phyloP scores from a whole-genome alignment of 2,797 vertebrate genomes.

The Cyclura pinguis region DNA sequence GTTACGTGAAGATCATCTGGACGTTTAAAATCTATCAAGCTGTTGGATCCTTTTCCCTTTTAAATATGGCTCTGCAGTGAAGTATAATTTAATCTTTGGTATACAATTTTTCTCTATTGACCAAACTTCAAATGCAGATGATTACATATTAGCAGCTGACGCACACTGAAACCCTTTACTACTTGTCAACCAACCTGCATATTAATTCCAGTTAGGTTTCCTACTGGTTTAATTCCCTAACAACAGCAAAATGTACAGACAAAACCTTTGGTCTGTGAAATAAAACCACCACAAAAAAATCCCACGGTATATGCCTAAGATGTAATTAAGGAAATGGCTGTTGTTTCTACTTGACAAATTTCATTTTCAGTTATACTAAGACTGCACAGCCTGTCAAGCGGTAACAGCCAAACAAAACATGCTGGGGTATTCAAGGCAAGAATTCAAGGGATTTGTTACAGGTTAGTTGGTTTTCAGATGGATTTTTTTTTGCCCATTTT shows the following conservation, averaged over 20 bases:
- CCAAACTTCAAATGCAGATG: conserved; percentile 42
- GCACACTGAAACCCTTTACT: conserved; percentile 59
- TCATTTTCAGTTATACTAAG: conserved; percentile 51
- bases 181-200: conserved; percentile 57
- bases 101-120: conserved; percentile 15
- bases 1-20: conserved; percentile 40
- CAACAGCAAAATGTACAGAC: conserved; percentile 54
- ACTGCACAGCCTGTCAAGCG: conserved; percentile 5
- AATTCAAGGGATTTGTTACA: conserved; percentile 9
- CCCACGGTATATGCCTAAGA: conserved; percentile 2
- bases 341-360: conserved; percentile 66
- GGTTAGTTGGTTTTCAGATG: background rate
- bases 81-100: conserved; percentile 47
- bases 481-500: background rate
- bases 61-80: conserved; percentile 36
- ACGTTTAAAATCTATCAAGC: conserved; percentile 51
- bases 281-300: background rate
- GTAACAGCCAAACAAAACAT: conserved; percentile 34
- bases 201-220: conserved; percentile 67
- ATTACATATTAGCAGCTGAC: conserved; percentile 43
- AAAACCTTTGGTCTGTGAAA: conserved; percentile 38
- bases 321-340: conserved; percentile 55
- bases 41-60: conserved; percentile 33
- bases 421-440: background rate
- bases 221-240: conserved; percentile 64